These are phyloP conservation scores for Sialis fuliginosa DNA, from an alignment of 2,888 invertebrate genomes.

Conservation along the genomic window DNA sequence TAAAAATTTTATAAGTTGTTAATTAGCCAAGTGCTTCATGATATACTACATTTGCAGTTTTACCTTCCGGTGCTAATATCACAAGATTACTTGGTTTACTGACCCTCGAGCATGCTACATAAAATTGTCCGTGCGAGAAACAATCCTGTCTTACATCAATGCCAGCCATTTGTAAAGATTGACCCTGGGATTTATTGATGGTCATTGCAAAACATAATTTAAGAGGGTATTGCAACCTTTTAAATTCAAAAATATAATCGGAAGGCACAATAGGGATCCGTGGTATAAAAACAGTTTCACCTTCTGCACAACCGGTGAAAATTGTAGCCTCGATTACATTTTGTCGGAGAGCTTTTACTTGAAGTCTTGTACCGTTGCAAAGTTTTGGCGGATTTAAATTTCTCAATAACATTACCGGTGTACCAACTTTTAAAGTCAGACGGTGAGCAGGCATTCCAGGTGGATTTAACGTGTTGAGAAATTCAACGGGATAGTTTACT, in stretches of 20 bases:
- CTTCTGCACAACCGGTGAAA: constrained; percentile 5
- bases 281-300: constrained; percentile 12
- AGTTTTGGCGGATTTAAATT: constrained; percentile 12
- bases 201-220: constrained; percentile 14
- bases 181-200: constrained; percentile 17
- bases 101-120: constrained; percentile 9
- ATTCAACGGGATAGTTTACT: constrained; percentile 7
- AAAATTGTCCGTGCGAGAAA: constrained; percentile 9
- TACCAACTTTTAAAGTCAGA: constrained; percentile 10
- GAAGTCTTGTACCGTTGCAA: constrained; percentile 13
- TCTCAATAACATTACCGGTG: constrained; percentile 12
- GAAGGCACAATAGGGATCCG: constrained; percentile 11
- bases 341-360: constrained; percentile 8
- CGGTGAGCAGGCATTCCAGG: constrained; percentile 10
- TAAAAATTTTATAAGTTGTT: too few relatives aligned
- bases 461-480: constrained; percentile 9
- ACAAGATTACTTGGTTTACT: constrained; percentile 5
- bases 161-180: constrained; percentile 11
- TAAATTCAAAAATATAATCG: constrained; percentile 11
- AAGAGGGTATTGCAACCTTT: constrained; percentile 14
- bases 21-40: neutral
- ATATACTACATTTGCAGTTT: constrained; percentile 6
- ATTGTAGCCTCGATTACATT: constrained; percentile 9
- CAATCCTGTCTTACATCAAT: constrained; percentile 4
- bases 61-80: constrained; percentile 3